Evolutionary conservation across 2,797 vertebrate genomes (phyloP).

Genomic region (Gallinago stenura): DNA sequence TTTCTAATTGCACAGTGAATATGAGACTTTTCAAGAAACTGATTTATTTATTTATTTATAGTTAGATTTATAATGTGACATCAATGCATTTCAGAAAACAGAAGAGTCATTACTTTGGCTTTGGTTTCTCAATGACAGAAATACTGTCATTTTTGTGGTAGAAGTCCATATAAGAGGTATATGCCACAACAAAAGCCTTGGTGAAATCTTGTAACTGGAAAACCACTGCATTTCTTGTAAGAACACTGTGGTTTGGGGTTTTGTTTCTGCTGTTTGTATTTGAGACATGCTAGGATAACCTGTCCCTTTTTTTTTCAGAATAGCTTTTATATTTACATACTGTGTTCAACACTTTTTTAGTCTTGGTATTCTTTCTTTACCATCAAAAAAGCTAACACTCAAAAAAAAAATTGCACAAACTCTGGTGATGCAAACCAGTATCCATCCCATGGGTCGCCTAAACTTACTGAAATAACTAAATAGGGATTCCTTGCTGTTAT

Average conservation of each 20-base stretch:
- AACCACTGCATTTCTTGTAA: neutral
- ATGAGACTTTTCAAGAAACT: neutral
- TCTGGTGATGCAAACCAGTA: neutral
- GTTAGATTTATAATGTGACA: neutral
- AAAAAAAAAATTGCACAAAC: neutral
- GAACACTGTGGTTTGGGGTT: neutral
- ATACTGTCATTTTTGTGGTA: neutral
- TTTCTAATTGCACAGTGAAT: neutral
- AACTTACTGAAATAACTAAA: neutral
- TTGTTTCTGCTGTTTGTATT: neutral
- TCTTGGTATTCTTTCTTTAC: neutral
- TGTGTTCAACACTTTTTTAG: neutral
- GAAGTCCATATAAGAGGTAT: neutral
- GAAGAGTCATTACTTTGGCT: neutral
- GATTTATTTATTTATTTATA: neutral
- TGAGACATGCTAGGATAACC: neutral
- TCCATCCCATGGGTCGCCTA: neutral
- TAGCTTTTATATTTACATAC: neutral
- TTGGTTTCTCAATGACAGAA: neutral
- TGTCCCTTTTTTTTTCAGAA: neutral
- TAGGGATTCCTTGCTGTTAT: neutral
- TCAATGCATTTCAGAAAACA: neutral
- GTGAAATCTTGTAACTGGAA: neutral
- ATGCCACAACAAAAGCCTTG: neutral
- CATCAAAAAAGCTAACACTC: neutral